phyloP scores from a whole-genome alignment of 2,113 vertebrate species.

The Oreocharis arfaki region DNA sequence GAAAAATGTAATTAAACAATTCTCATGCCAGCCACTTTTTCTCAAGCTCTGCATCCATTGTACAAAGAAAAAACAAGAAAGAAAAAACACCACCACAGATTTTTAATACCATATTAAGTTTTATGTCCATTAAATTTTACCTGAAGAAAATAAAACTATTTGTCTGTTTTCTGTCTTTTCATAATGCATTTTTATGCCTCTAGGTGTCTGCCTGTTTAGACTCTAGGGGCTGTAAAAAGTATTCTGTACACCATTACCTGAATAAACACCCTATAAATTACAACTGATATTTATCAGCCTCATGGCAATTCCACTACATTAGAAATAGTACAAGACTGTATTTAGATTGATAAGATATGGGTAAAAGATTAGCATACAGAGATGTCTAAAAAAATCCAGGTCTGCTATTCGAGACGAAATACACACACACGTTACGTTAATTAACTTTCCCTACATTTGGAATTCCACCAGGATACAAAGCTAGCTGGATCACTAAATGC shows the following conservation, averaged over 20 bases:
- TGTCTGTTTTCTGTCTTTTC: slow-evolving; percentile 56
- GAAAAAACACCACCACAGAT: not conserved
- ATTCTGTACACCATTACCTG: slow-evolving; percentile 56
- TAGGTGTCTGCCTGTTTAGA: slow-evolving; percentile 40
- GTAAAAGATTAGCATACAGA: slow-evolving; percentile 51
- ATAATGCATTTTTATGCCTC: slow-evolving; percentile 62
- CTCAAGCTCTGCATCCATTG: not conserved
- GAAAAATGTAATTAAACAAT: slow-evolving; percentile 26
- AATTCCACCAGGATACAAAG: slow-evolving; percentile 59
- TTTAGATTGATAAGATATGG: slow-evolving; percentile 57
- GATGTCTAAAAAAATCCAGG: not conserved
- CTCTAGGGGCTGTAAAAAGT: slow-evolving; percentile 40
- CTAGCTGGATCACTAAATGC: slow-evolving; percentile 69
- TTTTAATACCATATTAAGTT: slow-evolving; percentile 43
- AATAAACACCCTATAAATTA: slow-evolving; percentile 69
- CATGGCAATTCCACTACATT: slow-evolving; percentile 30
- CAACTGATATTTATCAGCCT: slow-evolving; percentile 54
- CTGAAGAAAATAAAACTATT: slow-evolving; percentile 52
- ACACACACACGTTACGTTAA: slow-evolving; percentile 38
- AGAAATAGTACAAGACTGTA: slow-evolving; percentile 3
- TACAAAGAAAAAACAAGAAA: not conserved
- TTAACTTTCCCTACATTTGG: slow-evolving; percentile 64
- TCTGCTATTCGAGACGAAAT: slow-evolving; percentile 11
- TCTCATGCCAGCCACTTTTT: not conserved
- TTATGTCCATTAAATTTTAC: slow-evolving; percentile 60